Percentiles rank a stretch among this genome's conserved stretches.
Conservation (phyloP, 2,113 vertebrate genomes). For the Tylochromis polylepis region DNA sequence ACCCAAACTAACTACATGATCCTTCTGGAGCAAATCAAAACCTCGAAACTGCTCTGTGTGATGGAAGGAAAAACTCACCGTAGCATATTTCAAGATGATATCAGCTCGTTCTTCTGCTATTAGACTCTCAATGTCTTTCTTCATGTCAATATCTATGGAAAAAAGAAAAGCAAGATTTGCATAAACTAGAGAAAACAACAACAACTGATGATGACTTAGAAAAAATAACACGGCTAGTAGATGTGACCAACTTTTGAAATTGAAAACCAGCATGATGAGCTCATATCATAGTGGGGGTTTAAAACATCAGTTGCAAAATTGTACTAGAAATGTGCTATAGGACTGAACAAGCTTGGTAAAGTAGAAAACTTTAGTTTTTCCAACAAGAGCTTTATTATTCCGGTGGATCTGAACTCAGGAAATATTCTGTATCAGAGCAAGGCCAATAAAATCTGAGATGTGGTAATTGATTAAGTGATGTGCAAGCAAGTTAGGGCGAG, state of each 20-base stretch:
- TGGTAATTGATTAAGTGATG: neutral
- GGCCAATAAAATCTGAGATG: neutral
- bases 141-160: slow-evolving; percentile 86
- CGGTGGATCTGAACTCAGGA: neutral
- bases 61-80: slow-evolving; percentile 68
- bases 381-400: neutral
- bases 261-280: neutral
- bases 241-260: slow-evolving; percentile 3
- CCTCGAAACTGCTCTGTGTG: neutral
- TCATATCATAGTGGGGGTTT: neutral
- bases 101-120: slow-evolving; percentile 87
- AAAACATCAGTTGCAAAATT: neutral
- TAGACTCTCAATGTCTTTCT: slow-evolving; percentile 87
- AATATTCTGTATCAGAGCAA: neutral
- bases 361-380: neutral
- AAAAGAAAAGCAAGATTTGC: neutral
- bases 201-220: neutral
- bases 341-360: neutral
- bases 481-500: neutral
- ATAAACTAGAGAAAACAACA: neutral
- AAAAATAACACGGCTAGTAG: neutral
- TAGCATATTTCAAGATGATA: slow-evolving; percentile 86
- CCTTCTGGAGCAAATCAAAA: too few relatives aligned
- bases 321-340: neutral
- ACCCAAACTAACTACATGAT: too few relatives aligned